A percentile compares a stretch with the other conserved stretches of the same genome.
These are phyloP conservation scores for Alces alces DNA, from an alignment of 2,113 vertebrate genomes.

Conservation along the genomic window DNA sequence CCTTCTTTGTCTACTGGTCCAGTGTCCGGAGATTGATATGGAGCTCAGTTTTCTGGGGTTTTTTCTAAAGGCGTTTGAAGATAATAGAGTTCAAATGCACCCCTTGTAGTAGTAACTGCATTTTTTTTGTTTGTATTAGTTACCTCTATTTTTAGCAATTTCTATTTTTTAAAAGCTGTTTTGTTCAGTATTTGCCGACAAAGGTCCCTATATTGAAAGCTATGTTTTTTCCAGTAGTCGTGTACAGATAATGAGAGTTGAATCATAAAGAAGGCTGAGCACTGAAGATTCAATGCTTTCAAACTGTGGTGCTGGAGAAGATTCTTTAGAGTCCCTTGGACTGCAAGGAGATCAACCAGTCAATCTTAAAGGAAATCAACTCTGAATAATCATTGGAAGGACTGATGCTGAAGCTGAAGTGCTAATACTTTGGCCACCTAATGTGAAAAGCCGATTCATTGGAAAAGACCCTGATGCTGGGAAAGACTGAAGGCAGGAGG, in stretches of 20 bases:
- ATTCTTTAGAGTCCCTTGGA: background rate
- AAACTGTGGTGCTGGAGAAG: background rate
- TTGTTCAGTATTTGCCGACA: background rate
- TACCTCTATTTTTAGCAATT: background rate
- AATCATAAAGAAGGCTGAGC: background rate
- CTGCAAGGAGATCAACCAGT: background rate
- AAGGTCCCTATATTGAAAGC: background rate
- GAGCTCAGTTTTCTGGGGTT: background rate
- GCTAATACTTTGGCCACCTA: background rate
- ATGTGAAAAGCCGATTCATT: background rate
- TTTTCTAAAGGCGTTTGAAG: background rate
- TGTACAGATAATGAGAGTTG: background rate
- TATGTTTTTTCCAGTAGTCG: background rate
- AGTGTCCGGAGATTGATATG: rapidly evolving
- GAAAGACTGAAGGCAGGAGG: background rate
- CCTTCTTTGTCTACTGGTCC: background rate
- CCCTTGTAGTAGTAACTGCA: background rate
- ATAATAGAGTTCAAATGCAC: background rate
- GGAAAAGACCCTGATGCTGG: background rate
- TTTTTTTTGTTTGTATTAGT: background rate
- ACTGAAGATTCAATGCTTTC: background rate
- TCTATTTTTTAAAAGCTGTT: background rate
- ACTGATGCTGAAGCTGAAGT: background rate
- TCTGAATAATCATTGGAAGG: background rate
- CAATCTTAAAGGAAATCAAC: background rate